A percentile compares a stretch with the other conserved stretches of the same genome.
Evolutionary conservation across 92 coral and sea anemone genomes (phyloP).

Genomic region (Epizoanthus scotinus): DNA sequence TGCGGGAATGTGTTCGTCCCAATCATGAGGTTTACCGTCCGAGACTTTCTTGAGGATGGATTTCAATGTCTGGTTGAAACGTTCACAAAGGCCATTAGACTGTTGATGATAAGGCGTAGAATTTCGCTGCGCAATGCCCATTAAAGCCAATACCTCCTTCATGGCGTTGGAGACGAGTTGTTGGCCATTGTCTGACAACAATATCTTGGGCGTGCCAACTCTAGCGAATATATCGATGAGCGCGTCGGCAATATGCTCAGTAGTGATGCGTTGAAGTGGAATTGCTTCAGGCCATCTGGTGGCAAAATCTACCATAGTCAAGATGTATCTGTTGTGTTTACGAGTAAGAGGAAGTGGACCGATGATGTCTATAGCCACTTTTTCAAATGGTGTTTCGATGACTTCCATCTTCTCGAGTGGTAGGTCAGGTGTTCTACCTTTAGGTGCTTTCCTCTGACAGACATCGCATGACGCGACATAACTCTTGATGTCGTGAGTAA

Average conservation of each 20-base stretch:
- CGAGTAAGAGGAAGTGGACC: constrained; percentile 46
- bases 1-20: constrained; percentile 49
- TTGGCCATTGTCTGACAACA: constrained; percentile 58
- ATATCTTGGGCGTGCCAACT: constrained; percentile 53
- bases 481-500: not conserved
- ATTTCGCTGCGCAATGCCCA: constrained; percentile 40
- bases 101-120: constrained; percentile 57
- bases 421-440: not conserved
- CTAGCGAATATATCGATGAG: constrained; percentile 41
- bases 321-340: constrained; percentile 44
- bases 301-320: constrained; percentile 48
- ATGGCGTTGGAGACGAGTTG: constrained; percentile 46
- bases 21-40: constrained; percentile 43
- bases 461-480: not conserved
- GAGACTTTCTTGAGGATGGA: constrained; percentile 45
- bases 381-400: constrained; percentile 45
- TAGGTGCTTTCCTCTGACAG: not conserved
- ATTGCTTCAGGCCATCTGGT: constrained; percentile 58
- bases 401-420: not conserved
- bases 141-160: constrained; percentile 43
- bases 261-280: constrained; percentile 39
- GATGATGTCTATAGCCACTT: constrained; percentile 57
- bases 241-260: constrained; percentile 38
- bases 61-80: constrained; percentile 53
- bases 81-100: constrained; percentile 54